Percentiles rank a stretch among this genome's conserved stretches.
phyloP scores from a whole-genome alignment of 2,797 vertebrate species.

The Phaenicophaeus curvirostris region DNA sequence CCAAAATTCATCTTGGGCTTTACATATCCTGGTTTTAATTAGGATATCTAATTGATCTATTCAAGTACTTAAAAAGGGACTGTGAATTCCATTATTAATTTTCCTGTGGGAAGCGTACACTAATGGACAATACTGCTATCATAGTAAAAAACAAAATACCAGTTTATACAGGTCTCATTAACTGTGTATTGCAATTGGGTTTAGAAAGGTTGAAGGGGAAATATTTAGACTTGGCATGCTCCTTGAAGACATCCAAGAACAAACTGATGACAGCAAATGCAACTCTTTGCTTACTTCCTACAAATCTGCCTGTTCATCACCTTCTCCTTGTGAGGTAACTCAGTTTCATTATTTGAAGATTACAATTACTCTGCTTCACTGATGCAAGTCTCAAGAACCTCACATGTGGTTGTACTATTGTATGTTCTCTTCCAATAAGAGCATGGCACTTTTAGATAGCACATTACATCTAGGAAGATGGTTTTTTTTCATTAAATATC shows the following conservation, averaged over 20 bases:
- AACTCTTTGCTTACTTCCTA: constrained; percentile 8
- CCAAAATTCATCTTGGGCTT: background rate
- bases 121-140: background rate
- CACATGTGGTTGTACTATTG: background rate
- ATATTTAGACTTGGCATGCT: constrained; percentile 88
- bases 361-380: background rate
- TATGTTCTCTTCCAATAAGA: background rate
- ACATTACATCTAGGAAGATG: background rate
- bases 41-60: background rate
- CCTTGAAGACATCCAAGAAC: constrained; percentile 87
- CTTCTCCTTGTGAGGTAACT: constrained; percentile 79
- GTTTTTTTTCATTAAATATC: background rate
- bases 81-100: background rate
- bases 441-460: background rate
- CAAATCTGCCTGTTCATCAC: constrained; percentile 36
- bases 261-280: constrained; percentile 77
- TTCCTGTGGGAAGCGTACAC: background rate
- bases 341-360: background rate
- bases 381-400: background rate
- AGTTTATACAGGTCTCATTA: background rate
- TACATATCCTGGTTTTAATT: background rate
- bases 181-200: constrained; percentile 22
- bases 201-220: constrained; percentile 87
- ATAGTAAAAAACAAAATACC: background rate
- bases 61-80: background rate